phyloP scores from a whole-genome alignment of 2,888 invertebrate species.

The Stenodera caucasica region DNA sequence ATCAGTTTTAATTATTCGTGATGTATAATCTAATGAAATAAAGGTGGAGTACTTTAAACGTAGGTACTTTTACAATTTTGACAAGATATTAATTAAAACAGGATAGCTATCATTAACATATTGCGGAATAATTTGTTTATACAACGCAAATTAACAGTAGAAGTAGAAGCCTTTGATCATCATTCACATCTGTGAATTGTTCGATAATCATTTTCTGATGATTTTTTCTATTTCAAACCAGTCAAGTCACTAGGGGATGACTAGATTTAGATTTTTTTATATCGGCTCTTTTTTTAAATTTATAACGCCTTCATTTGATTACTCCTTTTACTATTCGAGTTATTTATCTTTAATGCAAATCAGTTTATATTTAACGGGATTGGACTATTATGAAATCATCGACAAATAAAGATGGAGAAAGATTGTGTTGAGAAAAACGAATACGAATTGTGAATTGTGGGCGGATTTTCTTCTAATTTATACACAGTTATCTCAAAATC shows the following conservation, averaged over 20 bases:
- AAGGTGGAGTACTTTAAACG: neutral
- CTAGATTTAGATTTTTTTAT: no score
- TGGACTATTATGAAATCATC: neutral
- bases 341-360: no score
- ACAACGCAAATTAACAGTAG: neutral
- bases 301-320: no score
- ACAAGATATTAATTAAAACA: neutral
- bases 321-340: no score
- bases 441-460: neutral
- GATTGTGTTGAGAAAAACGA: no score
- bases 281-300: no score
- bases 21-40: neutral
- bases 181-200: neutral
- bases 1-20: neutral
- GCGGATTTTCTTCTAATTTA: neutral
- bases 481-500: neutral
- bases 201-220: no score
- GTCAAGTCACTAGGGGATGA: no score
- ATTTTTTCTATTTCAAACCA: no score
- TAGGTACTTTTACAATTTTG: neutral
- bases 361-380: neutral
- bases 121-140: neutral
- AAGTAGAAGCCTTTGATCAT: neutral
- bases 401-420: neutral
- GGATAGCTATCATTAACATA: neutral